Conservation (phyloP, 2,888 invertebrate species). For the Phymatocera aterrima region DNA sequence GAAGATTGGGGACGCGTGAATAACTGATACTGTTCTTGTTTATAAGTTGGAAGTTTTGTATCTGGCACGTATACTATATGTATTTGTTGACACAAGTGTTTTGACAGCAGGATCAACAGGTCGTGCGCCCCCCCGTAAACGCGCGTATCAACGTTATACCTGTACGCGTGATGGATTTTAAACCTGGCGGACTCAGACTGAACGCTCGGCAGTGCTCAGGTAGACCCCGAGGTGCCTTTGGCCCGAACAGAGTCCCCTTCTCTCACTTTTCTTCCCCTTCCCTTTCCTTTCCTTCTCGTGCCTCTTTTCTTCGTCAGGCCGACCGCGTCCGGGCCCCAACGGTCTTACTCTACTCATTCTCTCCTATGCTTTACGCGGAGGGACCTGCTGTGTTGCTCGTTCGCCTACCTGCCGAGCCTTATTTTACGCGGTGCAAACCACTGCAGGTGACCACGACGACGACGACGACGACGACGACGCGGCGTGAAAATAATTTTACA, state of each 20-base stretch:
- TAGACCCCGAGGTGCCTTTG: conserved; percentile 63
- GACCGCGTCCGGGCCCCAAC: neutral
- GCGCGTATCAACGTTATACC: too few species aligned
- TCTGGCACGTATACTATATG: too few species aligned
- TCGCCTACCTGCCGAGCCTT: too few species aligned
- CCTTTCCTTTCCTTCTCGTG: conserved; percentile 13
- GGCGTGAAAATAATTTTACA: too few species aligned
- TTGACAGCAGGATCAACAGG: conserved; percentile 43
- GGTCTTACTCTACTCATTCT: neutral
- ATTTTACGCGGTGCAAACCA: neutral
- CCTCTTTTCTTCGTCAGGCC: conserved; percentile 20
- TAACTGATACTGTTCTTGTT: too few species aligned
- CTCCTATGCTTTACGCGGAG: neutral
- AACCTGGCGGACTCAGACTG: conserved; percentile 72
- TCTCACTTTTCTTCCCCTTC: neutral
- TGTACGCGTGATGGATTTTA: conserved; percentile 65
- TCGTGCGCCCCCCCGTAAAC: neutral
- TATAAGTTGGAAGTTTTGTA: too few species aligned
- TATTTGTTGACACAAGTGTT: conserved; percentile 45
- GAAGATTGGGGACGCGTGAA: too few species aligned
- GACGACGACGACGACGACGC: too few species aligned
- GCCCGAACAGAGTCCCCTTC: conserved; percentile 46
- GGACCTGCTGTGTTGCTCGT: too few species aligned
- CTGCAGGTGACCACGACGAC: too few species aligned
- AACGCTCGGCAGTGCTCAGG: conserved; percentile 68